Percentiles rank a stretch among this genome's conserved stretches.
Evolutionary conservation across 2,113 vertebrate genomes (phyloP).

Genomic region (Verasper variegatus): DNA sequence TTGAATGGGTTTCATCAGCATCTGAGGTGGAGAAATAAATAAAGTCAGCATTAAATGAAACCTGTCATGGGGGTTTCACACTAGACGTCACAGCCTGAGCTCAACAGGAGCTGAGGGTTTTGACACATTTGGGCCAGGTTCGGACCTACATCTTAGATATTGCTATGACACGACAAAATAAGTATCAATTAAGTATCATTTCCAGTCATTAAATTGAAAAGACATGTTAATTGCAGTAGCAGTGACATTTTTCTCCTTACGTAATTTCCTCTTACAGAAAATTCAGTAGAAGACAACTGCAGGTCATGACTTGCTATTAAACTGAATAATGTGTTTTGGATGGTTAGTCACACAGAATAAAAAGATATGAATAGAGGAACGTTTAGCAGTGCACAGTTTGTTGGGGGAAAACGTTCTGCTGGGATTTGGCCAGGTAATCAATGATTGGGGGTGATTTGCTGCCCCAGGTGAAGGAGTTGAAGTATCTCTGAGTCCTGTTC

Average conservation of each 20-base stretch:
- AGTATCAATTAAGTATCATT: slow-evolving; percentile 19
- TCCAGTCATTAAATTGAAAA: slow-evolving; percentile 5
- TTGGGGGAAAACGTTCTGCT: neutral
- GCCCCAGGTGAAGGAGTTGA: neutral
- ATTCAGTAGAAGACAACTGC: neutral
- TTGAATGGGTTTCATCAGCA: slow-evolving; percentile 37
- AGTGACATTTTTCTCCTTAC: neutral
- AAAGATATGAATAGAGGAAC: neutral
- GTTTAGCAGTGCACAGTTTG: neutral
- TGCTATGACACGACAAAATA: neutral
- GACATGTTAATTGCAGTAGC: neutral
- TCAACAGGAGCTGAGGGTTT: neutral
- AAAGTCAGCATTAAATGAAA: slow-evolving; percentile 32
- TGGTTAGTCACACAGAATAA: neutral
- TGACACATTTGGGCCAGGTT: slow-evolving; percentile 1
- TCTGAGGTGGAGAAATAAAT: slow-evolving; percentile 19
- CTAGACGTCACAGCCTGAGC: neutral
- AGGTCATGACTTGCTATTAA: slow-evolving; percentile 2
- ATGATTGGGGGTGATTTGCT: neutral
- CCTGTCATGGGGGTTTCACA: slow-evolving; percentile 21
- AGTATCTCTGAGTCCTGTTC: no score
- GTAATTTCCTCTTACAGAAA: neutral
- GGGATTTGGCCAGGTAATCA: neutral
- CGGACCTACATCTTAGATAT: slow-evolving; percentile 1
- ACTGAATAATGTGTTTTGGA: slow-evolving; percentile 9